Conservation (phyloP, 2,797 vertebrate species). For the Catostomus latipinnis region DNA sequence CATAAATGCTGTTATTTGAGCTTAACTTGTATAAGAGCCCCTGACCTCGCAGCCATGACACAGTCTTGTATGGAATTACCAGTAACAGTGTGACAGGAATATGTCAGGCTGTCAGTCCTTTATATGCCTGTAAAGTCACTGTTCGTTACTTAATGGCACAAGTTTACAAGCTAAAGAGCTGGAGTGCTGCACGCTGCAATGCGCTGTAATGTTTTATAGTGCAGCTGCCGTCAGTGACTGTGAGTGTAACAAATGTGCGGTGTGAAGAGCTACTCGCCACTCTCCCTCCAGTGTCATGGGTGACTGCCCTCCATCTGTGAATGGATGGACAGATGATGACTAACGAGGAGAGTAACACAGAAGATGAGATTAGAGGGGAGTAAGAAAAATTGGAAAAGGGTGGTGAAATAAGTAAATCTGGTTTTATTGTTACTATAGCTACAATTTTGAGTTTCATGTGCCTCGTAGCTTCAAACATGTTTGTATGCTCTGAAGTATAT, state of each 20-base stretch:
- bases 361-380: background rate
- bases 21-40: too few species aligned
- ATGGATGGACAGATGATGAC: slow-evolving; percentile 11
- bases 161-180: slow-evolving; percentile 49
- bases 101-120: slow-evolving; percentile 32
- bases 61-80: too few species aligned
- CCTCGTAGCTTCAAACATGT: too few species aligned
- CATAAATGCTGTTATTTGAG: too few species aligned
- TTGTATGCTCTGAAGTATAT: too few species aligned
- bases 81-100: background rate
- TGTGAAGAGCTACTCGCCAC: slow-evolving; percentile 46
- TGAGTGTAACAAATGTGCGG: slow-evolving; percentile 2
- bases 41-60: too few species aligned
- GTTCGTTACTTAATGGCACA: slow-evolving; percentile 32
- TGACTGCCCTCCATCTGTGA: slow-evolving; percentile 52
- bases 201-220: slow-evolving; percentile 32
- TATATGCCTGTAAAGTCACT: slow-evolving; percentile 48
- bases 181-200: background rate
- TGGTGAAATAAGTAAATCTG: background rate
- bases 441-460: too few species aligned
- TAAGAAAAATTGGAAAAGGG: background rate
- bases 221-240: background rate
- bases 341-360: background rate
- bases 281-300: slow-evolving; percentile 17
- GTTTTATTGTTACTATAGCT: too few species aligned